Conservation (phyloP, 2,888 invertebrate genomes). For the Coleophora flavipennella region DNA sequence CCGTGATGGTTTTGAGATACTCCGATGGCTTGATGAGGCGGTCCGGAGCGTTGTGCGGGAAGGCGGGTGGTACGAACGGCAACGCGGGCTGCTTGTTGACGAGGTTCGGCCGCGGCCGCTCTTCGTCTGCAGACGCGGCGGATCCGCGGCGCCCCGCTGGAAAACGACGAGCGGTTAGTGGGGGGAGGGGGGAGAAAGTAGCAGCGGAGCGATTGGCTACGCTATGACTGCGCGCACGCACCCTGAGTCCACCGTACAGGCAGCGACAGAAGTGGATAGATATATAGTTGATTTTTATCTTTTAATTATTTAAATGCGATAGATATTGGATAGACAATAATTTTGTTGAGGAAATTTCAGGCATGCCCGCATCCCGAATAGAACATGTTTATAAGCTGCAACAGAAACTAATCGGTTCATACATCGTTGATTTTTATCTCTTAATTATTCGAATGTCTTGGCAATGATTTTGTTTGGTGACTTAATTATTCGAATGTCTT, state of each 20-base stretch:
- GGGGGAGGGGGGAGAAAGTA: slow-evolving; percentile 16
- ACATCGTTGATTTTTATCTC: background rate
- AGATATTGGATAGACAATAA: no score
- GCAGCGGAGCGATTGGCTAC: slow-evolving; percentile 51
- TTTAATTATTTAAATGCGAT: no score
- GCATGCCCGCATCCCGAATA: no score
- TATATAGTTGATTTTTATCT: no score
- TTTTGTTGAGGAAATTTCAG: no score
- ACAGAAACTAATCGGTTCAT: no score
- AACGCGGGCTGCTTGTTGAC: slow-evolving; percentile 89
- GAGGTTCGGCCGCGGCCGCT: slow-evolving; percentile 75
- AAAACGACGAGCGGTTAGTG: slow-evolving; percentile 31
- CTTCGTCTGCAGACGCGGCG: slow-evolving; percentile 63
- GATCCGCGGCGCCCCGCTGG: slow-evolving; percentile 60
- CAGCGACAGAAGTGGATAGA: background rate
- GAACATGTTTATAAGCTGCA: no score
- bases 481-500: background rate
- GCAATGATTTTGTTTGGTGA: no score
- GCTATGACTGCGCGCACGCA: slow-evolving; percentile 50
- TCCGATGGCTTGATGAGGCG: slow-evolving; percentile 93
- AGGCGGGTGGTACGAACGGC: slow-evolving; percentile 93
- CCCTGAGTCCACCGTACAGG: slow-evolving; percentile 18
- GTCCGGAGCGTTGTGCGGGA: slow-evolving; percentile 85
- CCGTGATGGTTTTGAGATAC: slow-evolving; percentile 88
- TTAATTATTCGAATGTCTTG: background rate